These are phyloP conservation scores for Phalanger gymnotis DNA, from an alignment of 2,797 vertebrate genomes.

Conservation along the genomic window DNA sequence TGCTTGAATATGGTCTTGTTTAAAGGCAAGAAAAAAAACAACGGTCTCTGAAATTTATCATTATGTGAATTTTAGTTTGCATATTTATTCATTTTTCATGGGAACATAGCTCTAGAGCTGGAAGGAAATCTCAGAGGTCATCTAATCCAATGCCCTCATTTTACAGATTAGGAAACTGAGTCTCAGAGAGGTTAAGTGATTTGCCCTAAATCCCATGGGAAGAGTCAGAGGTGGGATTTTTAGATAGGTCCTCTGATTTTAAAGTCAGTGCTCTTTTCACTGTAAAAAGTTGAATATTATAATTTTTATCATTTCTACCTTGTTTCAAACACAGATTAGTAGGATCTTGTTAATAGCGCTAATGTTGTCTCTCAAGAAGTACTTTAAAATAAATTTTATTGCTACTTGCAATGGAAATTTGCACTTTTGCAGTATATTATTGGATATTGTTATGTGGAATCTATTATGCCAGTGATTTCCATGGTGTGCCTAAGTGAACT, in stretches of 20 bases:
- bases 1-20: neutral
- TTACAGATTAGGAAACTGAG: neutral
- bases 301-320: constrained; percentile 4
- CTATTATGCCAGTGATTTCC: neutral
- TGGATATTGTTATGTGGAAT: neutral
- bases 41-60: neutral
- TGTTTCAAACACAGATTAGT: neutral
- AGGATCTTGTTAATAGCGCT: constrained; percentile 3
- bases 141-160: neutral
- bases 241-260: neutral
- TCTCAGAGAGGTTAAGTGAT: neutral
- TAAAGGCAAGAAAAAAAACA: rapidly evolving
- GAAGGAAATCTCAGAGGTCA: neutral
- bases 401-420: neutral
- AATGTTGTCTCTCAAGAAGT: constrained; percentile 6
- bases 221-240: neutral
- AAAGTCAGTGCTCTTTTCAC: neutral
- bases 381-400: neutral
- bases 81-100: neutral
- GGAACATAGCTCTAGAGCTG: neutral
- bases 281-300: neutral
- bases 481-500: neutral
- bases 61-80: neutral
- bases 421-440: neutral
- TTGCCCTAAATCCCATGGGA: neutral